Conservation (phyloP, 2,888 invertebrate genomes). For the Chalcis sispes region DNA sequence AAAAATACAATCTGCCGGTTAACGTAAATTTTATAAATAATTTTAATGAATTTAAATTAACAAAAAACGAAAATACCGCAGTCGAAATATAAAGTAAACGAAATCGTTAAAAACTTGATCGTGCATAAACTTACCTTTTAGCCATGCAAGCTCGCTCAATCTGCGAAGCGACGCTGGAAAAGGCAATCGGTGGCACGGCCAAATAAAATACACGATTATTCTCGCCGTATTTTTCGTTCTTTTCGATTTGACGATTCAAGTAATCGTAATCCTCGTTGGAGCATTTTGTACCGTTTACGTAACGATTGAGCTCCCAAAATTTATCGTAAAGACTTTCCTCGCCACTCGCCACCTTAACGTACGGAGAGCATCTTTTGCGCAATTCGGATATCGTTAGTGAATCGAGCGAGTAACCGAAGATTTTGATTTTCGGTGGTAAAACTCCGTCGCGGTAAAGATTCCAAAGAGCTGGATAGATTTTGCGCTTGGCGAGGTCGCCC, state of each 20-base stretch:
- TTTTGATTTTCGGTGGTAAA: slow-evolving; percentile 10
- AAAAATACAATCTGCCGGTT: too few species aligned
- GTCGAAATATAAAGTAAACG: too few species aligned
- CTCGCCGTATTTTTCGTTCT: not conserved
- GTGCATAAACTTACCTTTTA: slow-evolving; percentile 29
- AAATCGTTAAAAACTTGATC: too few species aligned
- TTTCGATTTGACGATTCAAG: not conserved
- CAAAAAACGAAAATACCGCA: too few species aligned
- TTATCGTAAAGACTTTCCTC: slow-evolving; percentile 32
- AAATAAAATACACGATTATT: slow-evolving; percentile 49
- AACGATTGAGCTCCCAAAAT: slow-evolving; percentile 39
- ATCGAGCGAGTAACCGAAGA: slow-evolving; percentile 27
- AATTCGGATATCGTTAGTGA: not conserved
- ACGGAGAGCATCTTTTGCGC: not conserved
- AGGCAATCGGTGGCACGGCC: slow-evolving; percentile 41
- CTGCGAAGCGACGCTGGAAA: slow-evolving; percentile 26
- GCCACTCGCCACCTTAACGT: not conserved
- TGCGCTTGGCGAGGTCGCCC: slow-evolving; percentile 48
- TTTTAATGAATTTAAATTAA: not conserved
- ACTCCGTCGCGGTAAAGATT: slow-evolving; percentile 26
- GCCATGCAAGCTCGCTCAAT: slow-evolving; percentile 40
- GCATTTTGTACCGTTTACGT: slow-evolving; percentile 5
- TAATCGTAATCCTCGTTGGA: slow-evolving; percentile 30
- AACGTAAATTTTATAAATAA: too few species aligned
- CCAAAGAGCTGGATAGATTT: slow-evolving; percentile 49